Conservation (phyloP, 2,797 vertebrate genomes). For the Enteromius thamalakanensis region DNA sequence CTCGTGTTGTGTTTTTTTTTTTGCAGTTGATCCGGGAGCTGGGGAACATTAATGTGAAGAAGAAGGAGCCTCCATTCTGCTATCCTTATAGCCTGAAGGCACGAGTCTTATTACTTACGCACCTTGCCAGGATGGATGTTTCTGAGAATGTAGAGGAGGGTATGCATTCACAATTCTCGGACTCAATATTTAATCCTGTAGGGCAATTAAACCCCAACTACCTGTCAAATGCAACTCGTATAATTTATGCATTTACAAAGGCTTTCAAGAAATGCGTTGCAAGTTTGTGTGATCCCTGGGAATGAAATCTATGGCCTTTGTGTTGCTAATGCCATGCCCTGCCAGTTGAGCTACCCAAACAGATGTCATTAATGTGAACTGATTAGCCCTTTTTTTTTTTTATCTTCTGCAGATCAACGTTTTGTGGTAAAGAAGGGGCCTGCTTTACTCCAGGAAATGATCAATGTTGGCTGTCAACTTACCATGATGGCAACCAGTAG, state of each 20-base stretch:
- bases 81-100: conserved; percentile 98
- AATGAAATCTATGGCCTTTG: background rate
- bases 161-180: conserved; percentile 62
- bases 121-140: conserved; percentile 94
- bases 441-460: conserved; percentile 97
- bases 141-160: conserved; percentile 95
- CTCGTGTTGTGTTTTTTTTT: background rate
- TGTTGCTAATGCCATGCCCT: background rate
- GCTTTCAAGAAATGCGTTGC: background rate
- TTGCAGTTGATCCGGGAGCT: conserved; percentile 93
- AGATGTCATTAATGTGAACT: background rate
- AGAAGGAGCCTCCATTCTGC: conserved; percentile 98
- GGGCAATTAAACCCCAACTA: background rate
- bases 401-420: conserved; percentile 85
- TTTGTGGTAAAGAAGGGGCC: conserved; percentile 97
- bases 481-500: conserved; percentile 98
- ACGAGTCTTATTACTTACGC: conserved; percentile 90
- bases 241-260: background rate
- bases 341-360: background rate
- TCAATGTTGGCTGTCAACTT: conserved; percentile 97
- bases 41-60: conserved; percentile 97
- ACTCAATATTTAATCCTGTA: background rate
- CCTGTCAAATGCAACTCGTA: background rate
- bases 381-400: background rate
- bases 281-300: background rate